These are phyloP conservation scores for Bufo gargarizans DNA, from an alignment of 2,113 vertebrate species.

Conservation along the genomic window DNA sequence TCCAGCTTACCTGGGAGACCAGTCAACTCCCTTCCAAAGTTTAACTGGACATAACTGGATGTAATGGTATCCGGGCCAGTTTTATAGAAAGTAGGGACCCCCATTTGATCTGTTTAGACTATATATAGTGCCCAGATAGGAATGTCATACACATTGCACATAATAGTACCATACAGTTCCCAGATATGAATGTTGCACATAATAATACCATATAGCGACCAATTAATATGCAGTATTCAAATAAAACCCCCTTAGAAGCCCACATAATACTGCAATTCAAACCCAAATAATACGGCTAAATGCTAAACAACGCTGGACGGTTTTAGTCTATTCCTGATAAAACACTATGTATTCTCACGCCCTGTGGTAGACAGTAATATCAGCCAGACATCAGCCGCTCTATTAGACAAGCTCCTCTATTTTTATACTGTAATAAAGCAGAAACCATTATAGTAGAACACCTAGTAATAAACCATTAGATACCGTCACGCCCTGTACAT, in stretches of 20 bases:
- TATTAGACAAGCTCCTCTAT: not conserved
- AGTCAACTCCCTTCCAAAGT: too few relatives aligned
- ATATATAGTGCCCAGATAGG: too few relatives aligned
- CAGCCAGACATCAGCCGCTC: not conserved
- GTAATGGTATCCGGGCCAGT: too few relatives aligned
- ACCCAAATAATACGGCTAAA: not conserved
- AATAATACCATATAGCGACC: not conserved
- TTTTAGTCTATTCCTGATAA: not conserved
- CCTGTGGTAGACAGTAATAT: not conserved
- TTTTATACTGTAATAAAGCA: slow-evolving; percentile 14
- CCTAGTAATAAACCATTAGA: not conserved
- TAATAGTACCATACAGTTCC: not conserved
- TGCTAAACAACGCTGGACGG: not conserved
- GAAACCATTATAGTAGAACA: not conserved
- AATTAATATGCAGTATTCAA: not conserved
- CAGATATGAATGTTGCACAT: not conserved
- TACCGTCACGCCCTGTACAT: not conserved
- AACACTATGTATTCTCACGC: not conserved
- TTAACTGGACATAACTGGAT: too few relatives aligned
- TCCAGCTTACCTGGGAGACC: too few relatives aligned
- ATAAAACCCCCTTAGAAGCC: not conserved
- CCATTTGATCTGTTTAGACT: too few relatives aligned
- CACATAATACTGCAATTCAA: not conserved
- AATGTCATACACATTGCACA: not conserved
- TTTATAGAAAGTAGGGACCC: too few relatives aligned